Evolutionary conservation across 2,797 vertebrate species (phyloP).

Genomic region (Notolabrus celidotus): DNA sequence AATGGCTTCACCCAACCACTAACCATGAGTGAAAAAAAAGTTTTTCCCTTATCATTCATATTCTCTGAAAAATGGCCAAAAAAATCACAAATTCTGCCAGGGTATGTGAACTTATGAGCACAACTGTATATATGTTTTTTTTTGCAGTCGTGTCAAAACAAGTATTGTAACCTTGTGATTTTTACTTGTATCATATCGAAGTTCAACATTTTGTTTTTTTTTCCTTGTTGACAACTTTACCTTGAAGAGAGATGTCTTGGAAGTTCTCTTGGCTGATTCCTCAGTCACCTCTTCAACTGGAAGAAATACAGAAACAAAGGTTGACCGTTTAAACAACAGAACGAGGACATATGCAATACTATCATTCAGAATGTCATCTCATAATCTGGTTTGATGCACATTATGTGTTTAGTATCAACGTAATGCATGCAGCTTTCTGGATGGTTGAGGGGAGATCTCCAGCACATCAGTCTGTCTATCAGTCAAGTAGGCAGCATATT

Average conservation of each 20-base stretch:
- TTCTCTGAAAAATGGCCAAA: too few species aligned
- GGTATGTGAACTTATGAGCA: too few species aligned
- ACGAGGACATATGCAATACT: neutral
- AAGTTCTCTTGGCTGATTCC: constrained; percentile 60
- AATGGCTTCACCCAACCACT: too few species aligned
- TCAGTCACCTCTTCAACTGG: constrained; percentile 67
- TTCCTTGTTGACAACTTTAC: constrained; percentile 53
- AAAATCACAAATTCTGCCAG: too few species aligned
- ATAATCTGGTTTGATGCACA: neutral
- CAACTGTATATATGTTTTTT: too few species aligned
- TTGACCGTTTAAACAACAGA: neutral
- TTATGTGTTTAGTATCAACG: constrained; percentile 27
- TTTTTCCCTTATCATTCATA: too few species aligned
- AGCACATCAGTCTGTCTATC: neutral
- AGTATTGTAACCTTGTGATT: too few species aligned
- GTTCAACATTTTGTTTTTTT: too few species aligned
- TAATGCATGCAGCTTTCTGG: neutral
- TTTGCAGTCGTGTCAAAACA: too few species aligned
- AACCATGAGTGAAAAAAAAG: too few species aligned
- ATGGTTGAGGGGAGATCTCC: neutral
- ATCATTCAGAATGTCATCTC: neutral
- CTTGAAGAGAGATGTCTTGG: constrained; percentile 74
- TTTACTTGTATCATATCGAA: too few species aligned
- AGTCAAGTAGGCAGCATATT: neutral
- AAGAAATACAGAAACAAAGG: constrained; percentile 55